Conservation (phyloP, 1,140 invertebrate genomes). For the Drosophila sechellia region DNA sequence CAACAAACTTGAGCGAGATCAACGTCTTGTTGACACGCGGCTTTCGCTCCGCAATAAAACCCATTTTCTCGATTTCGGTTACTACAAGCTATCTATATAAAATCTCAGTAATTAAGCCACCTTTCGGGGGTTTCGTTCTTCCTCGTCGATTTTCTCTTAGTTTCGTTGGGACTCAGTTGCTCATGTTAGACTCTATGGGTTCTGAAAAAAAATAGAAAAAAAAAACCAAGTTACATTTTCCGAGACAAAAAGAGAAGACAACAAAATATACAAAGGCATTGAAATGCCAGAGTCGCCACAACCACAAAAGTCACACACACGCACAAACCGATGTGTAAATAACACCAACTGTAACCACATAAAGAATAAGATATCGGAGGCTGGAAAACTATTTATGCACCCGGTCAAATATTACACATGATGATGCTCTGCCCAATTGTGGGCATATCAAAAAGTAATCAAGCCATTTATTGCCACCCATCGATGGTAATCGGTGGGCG, state of each 20-base stretch:
- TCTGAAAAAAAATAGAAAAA: constrained; percentile 26
- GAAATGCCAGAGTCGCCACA: constrained; percentile 7
- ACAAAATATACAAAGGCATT: constrained; percentile 2
- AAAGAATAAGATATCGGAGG: not conserved
- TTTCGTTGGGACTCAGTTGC: constrained; percentile 24
- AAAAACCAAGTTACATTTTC: not conserved
- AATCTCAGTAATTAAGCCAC: constrained; percentile 40
- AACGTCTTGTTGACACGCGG: constrained; percentile 74
- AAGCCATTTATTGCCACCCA: constrained; percentile 31
- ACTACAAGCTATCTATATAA: constrained; percentile 37
- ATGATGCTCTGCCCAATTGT: constrained; percentile 27
- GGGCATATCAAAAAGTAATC: constrained; percentile 36
- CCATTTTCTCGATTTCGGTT: constrained; percentile 56
- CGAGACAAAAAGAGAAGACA: constrained; percentile 4
- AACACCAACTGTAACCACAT: constrained; percentile 7
- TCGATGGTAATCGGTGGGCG: constrained; percentile 32
- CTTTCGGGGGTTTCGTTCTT: constrained; percentile 30
- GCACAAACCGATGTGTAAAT: not conserved
- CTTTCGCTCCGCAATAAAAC: constrained; percentile 58
- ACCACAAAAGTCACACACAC: constrained; percentile 32
- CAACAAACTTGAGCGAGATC: constrained; percentile 77
- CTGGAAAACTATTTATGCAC: constrained; percentile 19
- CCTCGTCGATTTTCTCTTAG: constrained; percentile 4
- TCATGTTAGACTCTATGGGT: constrained; percentile 40
- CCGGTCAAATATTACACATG: constrained; percentile 2